Base-by-base conservation (phyloP, 2,797 vertebrate species). In the Cyprinella venusta region DNA sequence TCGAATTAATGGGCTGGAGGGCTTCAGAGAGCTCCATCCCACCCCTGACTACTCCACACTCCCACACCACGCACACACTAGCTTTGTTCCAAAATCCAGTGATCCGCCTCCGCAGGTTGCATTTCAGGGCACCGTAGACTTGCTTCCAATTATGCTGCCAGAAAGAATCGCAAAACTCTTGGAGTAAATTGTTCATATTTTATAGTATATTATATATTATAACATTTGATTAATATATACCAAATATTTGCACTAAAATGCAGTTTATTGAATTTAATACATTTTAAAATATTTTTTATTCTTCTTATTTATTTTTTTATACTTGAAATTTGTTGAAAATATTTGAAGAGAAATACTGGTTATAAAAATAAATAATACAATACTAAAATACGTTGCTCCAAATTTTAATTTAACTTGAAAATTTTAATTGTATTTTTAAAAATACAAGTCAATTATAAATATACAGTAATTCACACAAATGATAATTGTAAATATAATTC, bases 1-100 rank as follows among this genome's bases (percentile, higher is more conserved):
- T 97, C 96, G 95, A 98, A 97, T 97, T 97, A 98, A 98, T 97
- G 95, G 96, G 94, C 90, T 90, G 92, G 94, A 93, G 94, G 94
- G 94, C 94, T 90, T 83, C 71, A 69, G 76, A 69, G 59, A 86
- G 76, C 83, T 82, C 45, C 48, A 56, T 67, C 85, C 69, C 77
- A 85, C 83, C 86, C 79, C 85, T 83, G 24, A 82, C 63, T 21
- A 9, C 59, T 56, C 76, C 65, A 42, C 19, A 24, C 69, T 69
- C 80, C 38, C 80, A 68, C 45, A 76, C 42, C 84, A 85, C 71
- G 68, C 89, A 87, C 88, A 87, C 82, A 84, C 80, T 69, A 59
- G 18, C 38, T 69, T 30, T 40, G 65, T 59, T 59, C 15, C 38
- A 9, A 76, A 42, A 40, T 59, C 54, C 18, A 59, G 54, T 8